A percentile compares a stretch with the other conserved stretches of the same genome.
Evolutionary conservation across 2,888 invertebrate species (phyloP).

Genomic region (Criorhina ranunculi): DNA sequence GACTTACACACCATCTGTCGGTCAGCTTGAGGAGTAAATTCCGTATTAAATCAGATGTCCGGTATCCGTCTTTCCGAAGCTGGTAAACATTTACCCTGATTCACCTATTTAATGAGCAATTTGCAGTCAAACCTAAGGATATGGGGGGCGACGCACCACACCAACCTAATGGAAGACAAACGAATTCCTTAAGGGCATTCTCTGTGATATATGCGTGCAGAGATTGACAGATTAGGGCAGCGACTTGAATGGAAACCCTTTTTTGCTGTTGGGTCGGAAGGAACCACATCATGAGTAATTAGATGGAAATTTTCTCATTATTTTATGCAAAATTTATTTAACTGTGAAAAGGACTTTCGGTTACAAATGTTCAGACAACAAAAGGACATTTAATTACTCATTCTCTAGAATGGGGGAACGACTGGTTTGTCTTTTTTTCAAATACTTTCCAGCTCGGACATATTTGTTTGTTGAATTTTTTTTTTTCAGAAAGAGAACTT

Average conservation of each 20-base stretch:
- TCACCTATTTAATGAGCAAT: slow-evolving; percentile 39
- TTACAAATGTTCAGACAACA: slow-evolving; percentile 45
- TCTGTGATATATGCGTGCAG: slow-evolving; percentile 48
- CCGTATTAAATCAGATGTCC: slow-evolving; percentile 8
- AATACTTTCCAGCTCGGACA: slow-evolving; percentile 1
- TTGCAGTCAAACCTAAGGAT: neutral
- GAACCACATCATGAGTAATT: slow-evolving; percentile 43
- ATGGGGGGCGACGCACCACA: neutral
- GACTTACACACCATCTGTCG: slow-evolving; percentile 5
- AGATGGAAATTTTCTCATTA: slow-evolving; percentile 60
- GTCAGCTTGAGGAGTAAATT: slow-evolving; percentile 24
- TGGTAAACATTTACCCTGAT: slow-evolving; percentile 24
- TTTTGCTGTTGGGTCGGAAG: slow-evolving; percentile 4
- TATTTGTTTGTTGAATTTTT: slow-evolving; percentile 16
- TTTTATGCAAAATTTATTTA: slow-evolving; percentile 63
- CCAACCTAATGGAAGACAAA: neutral
- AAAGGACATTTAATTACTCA: slow-evolving; percentile 51
- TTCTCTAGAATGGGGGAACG: slow-evolving; percentile 7
- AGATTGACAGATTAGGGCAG: slow-evolving; percentile 34
- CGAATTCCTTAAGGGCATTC: slow-evolving; percentile 42
- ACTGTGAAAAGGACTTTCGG: slow-evolving; percentile 37
- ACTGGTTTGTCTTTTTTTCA: neutral
- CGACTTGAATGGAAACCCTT: slow-evolving; percentile 24
- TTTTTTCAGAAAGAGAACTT: neutral
- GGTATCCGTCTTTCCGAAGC: neutral